Evolutionary conservation across 1,140 invertebrate species (phyloP).

Genomic region (Gonatopus flavifemur): DNA sequence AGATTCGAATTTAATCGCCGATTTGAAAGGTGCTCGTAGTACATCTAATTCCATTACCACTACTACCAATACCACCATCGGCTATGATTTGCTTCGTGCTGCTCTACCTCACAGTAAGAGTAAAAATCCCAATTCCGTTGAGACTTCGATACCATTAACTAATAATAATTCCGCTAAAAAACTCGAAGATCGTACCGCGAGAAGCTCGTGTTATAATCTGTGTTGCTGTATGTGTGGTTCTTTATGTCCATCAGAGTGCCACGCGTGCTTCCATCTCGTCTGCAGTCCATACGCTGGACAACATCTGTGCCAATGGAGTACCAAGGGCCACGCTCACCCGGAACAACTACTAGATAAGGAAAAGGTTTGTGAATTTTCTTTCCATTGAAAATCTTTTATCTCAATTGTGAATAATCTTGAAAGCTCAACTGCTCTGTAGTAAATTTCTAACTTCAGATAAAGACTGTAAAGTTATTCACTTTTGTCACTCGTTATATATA

Average conservation of each 20-base stretch:
- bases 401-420: too few species aligned
- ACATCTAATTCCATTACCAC: too few species aligned
- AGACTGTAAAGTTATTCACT: too few species aligned
- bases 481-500: too few species aligned
- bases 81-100: too few species aligned
- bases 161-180: neutral
- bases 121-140: constrained; percentile 15
- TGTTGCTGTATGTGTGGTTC: constrained; percentile 67
- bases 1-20: constrained; percentile 1
- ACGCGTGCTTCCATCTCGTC: constrained; percentile 67
- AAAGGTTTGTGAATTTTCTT: constrained; percentile 62
- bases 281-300: constrained; percentile 61
- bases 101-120: too few species aligned
- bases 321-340: constrained; percentile 57
- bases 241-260: constrained; percentile 67
- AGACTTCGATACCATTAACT: constrained; percentile 2
- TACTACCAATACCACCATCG: neutral
- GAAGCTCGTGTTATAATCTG: constrained; percentile 22
- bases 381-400: too few species aligned
- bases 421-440: too few species aligned
- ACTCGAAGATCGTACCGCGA: constrained; percentile 4
- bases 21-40: neutral
- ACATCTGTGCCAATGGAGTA: constrained; percentile 62
- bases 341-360: constrained; percentile 59
- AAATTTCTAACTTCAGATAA: too few species aligned